Evolutionary conservation across 1,140 invertebrate species (phyloP).

Genomic region (Caligus rogercresseyi): DNA sequence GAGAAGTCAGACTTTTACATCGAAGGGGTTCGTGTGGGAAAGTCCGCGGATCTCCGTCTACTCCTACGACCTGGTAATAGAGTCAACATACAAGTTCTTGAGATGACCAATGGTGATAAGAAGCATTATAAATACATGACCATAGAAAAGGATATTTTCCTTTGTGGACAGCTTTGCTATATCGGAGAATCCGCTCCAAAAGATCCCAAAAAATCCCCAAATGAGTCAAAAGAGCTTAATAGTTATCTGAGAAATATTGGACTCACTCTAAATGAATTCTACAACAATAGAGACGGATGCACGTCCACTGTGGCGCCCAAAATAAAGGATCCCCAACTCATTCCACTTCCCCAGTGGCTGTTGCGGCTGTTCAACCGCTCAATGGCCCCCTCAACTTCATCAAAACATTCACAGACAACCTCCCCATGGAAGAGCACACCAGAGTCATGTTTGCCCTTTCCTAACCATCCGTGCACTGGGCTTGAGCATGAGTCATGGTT

Average conservation of each 20-base stretch:
- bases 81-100: not conserved
- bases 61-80: not conserved
- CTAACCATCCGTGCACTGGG: not conserved
- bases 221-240: not conserved
- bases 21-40: not conserved
- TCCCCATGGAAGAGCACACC: not conserved
- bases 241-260: not conserved
- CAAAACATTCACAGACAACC: not conserved
- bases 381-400: not conserved
- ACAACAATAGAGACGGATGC: not conserved
- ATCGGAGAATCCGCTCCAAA: not conserved
- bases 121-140: not conserved
- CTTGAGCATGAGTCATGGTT: too few species aligned
- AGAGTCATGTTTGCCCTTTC: not conserved
- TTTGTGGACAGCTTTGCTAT: not conserved
- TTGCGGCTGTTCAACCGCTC: too few species aligned
- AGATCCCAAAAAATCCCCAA: not conserved
- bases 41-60: not conserved
- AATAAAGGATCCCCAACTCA: not conserved
- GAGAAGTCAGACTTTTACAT: not conserved
- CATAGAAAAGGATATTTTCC: not conserved
- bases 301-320: not conserved
- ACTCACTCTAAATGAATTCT: not conserved
- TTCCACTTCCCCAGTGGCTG: too few species aligned
- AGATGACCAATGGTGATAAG: not conserved